Evolutionary conservation across 2,888 invertebrate genomes (phyloP).

Genomic region (Mamestra brassicae): DNA sequence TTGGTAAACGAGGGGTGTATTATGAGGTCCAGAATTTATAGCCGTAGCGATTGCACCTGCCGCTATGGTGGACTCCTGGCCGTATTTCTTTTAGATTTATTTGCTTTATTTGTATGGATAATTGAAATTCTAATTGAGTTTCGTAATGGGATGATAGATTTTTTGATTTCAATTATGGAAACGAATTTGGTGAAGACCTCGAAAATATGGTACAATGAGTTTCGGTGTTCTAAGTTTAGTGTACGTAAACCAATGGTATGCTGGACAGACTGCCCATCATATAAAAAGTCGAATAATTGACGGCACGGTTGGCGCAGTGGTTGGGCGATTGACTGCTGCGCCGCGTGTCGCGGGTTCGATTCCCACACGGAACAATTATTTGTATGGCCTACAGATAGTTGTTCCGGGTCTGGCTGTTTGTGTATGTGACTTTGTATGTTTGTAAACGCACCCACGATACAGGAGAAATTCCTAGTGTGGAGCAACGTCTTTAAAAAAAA

Average conservation of each 20-base stretch:
- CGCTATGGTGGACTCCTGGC: constrained; percentile 44
- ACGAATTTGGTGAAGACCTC: neutral
- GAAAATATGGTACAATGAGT: neutral
- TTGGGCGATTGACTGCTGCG: too few relatives aligned
- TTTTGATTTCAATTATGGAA: constrained; percentile 25
- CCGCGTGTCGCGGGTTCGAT: too few relatives aligned
- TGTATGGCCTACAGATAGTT: too few relatives aligned
- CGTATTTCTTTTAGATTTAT: constrained; percentile 58
- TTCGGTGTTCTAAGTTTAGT: neutral
- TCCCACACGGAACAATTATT: too few relatives aligned
- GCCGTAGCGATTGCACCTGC: constrained; percentile 66
- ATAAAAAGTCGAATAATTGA: too few relatives aligned
- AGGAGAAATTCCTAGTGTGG: too few relatives aligned
- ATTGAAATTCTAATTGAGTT: constrained; percentile 51
- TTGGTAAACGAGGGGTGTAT: constrained; percentile 67
- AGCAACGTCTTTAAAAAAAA: too few relatives aligned
- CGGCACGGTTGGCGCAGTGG: too few relatives aligned
- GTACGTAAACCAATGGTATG: neutral
- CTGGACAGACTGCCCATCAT: too few relatives aligned
- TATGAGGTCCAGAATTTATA: constrained; percentile 68
- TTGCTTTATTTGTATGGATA: constrained; percentile 54
- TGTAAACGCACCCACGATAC: too few relatives aligned
- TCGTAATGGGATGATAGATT: neutral
- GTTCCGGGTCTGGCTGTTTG: too few relatives aligned
- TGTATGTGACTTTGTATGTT: too few relatives aligned